Evolutionary conservation across 2,797 vertebrate genomes (phyloP).

Genomic region (Sciurus carolinensis): DNA sequence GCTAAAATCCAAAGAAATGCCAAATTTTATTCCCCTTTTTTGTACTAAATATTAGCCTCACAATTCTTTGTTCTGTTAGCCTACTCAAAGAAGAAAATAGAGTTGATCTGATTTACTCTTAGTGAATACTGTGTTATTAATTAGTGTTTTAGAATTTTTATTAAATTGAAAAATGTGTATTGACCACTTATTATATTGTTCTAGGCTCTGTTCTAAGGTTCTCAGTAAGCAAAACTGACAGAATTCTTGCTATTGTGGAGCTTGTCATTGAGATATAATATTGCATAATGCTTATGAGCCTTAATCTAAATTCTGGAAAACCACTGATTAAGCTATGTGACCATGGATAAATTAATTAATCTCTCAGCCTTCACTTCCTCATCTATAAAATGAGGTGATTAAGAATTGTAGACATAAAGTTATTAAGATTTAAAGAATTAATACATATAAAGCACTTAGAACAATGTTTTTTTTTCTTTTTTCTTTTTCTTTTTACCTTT

Average conservation of each 20-base stretch:
- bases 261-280: slow-evolving; percentile 5
- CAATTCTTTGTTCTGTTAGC: slow-evolving; percentile 45
- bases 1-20: slow-evolving; percentile 39
- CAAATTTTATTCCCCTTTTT: slow-evolving; percentile 36
- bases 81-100: slow-evolving; percentile 47
- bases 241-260: not conserved
- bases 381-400: slow-evolving; percentile 29
- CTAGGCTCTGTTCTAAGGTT: slow-evolving; percentile 7
- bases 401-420: slow-evolving; percentile 60
- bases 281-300: slow-evolving; percentile 34
- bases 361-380: slow-evolving; percentile 42
- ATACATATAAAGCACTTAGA: slow-evolving; percentile 56
- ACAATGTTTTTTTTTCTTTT: not conserved
- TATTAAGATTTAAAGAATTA: slow-evolving; percentile 66
- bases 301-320: slow-evolving; percentile 49
- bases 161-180: slow-evolving; percentile 25
- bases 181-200: slow-evolving; percentile 10
- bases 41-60: slow-evolving; percentile 43
- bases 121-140: slow-evolving; percentile 30
- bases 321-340: slow-evolving; percentile 7
- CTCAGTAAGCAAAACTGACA: slow-evolving; percentile 29
- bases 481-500: no score
- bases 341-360: slow-evolving; percentile 53
- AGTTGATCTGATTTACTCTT: not conserved
- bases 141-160: slow-evolving; percentile 34